Percentiles rank a stretch among this genome's conserved stretches.
Conservation (phyloP, 2,797 vertebrate genomes). For the Ceryle rudis region DNA sequence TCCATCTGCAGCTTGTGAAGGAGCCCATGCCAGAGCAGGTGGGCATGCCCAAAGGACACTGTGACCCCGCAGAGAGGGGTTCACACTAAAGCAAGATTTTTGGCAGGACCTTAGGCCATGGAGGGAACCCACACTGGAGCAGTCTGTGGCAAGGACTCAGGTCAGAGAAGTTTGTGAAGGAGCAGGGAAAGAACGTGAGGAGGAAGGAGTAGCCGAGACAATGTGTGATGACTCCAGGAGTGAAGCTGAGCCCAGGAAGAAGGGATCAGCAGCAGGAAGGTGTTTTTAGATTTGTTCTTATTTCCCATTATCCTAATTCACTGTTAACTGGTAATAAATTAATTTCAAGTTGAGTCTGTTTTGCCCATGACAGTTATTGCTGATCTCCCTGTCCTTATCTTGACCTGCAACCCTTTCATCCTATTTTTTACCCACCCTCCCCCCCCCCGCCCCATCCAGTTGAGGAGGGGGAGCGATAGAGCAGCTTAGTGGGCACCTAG, state of each 20-base stretch:
- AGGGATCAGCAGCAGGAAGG: neutral
- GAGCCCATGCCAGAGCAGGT: fast-evolving
- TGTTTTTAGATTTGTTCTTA: neutral
- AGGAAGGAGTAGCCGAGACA: neutral
- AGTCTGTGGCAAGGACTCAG: neutral
- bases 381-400: neutral
- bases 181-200: neutral
- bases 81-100: neutral
- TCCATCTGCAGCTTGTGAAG: neutral
- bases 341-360: neutral
- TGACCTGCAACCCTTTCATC: neutral
- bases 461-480: neutral
- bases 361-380: neutral
- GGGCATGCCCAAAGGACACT: neutral
- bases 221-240: fast-evolving
- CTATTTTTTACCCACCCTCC: neutral
- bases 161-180: neutral
- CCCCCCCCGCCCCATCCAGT: too few species aligned
- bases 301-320: neutral
- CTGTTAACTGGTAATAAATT: neutral
- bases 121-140: neutral
- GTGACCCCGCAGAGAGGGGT: fast-evolving
- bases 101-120: neutral
- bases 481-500: neutral
- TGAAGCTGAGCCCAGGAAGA: neutral